Base-by-base conservation (phyloP, 2,888 invertebrate species). In the Blera fallax region DNA sequence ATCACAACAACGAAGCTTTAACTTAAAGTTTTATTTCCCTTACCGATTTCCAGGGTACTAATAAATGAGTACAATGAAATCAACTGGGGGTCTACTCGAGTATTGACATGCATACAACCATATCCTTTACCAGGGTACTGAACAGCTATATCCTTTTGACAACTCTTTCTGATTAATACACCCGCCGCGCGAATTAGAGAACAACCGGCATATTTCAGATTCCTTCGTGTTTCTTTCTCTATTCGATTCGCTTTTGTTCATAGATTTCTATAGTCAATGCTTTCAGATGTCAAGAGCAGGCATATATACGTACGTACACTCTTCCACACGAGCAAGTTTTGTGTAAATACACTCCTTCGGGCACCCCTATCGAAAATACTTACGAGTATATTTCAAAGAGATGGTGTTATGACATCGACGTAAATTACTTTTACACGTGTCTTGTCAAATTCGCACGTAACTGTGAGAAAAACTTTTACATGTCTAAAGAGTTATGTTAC, bases 401-500 rank as follows among this genome's bases (percentile, higher is more conserved):
- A 34, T 16, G 21, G 14, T 54, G 54, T 29, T 52, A 52, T 56
- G 70, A 78, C 69, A 62, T 43, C n/a, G n/a, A 45, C 14, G 16
- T 52, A 78, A 62, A 70, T 60, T 60, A 60, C 58, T 60, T 69
- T 43, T 69, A 69, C 69, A 77, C 77, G 77, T 69, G 69, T 69
- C 67, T 64, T 69, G 43, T 60, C 58, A 60, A 67, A 52, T 69
- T 60, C 29, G n/a, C 77, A 48, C 60, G 65, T 58, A 67, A 67
- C 11, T 50, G 56, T 43, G 52, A 43, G 11, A 40, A 67, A 34
- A 52, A 16, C 8, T 37, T 67, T 52, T 27, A 34, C 62, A 62
- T 48, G 48, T 29, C 62, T 64, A 64, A 29, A 29, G 62, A 64
- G 45, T 64, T 64, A 45, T 40, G 45, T 64, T 64, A 64, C 62